These are phyloP conservation scores for Melospiza georgiana DNA, from an alignment of 2,113 vertebrate genomes.

Conservation along the genomic window DNA sequence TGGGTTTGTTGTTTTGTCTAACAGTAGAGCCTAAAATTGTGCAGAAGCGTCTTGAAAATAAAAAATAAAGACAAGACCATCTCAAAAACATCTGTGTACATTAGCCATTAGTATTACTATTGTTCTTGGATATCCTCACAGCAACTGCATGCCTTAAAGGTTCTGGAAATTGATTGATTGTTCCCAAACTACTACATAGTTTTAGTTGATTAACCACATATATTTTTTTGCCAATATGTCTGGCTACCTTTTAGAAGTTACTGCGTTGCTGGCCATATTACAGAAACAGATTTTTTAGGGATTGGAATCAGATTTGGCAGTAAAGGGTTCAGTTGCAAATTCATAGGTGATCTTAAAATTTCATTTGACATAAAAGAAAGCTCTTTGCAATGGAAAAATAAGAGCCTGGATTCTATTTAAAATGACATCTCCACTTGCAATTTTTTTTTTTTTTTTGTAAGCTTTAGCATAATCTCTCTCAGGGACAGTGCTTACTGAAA, in stretches of 20 bases:
- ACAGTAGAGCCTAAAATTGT: constrained; percentile 30
- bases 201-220: constrained; percentile 78
- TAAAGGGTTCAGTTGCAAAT: constrained; percentile 74
- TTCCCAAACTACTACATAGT: constrained; percentile 74
- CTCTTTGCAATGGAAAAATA: constrained; percentile 61
- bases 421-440: constrained; percentile 57
- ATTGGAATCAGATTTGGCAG: constrained; percentile 80
- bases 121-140: constrained; percentile 53
- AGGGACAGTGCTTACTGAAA: constrained; percentile 33
- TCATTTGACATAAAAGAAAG: constrained; percentile 77
- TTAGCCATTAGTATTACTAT: constrained; percentile 28
- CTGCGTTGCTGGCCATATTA: constrained; percentile 71
- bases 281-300: constrained; percentile 73
- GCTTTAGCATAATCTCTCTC: neutral
- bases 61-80: constrained; percentile 9
- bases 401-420: constrained; percentile 65
- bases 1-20: constrained; percentile 7
- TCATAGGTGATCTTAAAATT: constrained; percentile 79
- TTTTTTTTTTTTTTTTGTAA: neutral
- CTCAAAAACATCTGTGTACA: constrained; percentile 48
- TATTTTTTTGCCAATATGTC: constrained; percentile 77
- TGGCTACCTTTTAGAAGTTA: constrained; percentile 78
- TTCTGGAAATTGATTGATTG: constrained; percentile 76
- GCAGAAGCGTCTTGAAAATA: constrained; percentile 31
- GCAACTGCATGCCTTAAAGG: constrained; percentile 61